Evolutionary conservation across 1,140 invertebrate species (phyloP).

Genomic region (Rhynchophorus ferrugineus): DNA sequence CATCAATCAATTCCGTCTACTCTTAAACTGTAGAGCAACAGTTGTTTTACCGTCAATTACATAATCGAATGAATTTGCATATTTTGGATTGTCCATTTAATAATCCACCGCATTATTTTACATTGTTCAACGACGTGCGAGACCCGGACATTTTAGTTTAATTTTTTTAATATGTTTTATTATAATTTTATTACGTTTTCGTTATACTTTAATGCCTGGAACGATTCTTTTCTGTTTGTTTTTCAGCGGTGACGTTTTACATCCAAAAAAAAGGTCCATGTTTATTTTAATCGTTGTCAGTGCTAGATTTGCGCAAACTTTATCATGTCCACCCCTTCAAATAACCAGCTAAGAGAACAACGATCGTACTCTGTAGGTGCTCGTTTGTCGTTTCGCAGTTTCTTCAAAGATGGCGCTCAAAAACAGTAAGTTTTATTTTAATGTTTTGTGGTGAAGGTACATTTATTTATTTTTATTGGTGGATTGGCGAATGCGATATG

Average conservation of each 20-base stretch:
- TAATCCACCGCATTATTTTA: no score
- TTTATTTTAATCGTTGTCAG: constrained; percentile 1
- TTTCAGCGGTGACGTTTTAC: neutral
- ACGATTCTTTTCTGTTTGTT: neutral
- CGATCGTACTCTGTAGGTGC: constrained; percentile 36
- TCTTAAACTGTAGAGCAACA: no score
- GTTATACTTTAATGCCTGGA: neutral
- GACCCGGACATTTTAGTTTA: no score
- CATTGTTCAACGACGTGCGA: no score
- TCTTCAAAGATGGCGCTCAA: constrained; percentile 34
- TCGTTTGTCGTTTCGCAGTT: constrained; percentile 33
- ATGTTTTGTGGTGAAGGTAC: constrained; percentile 3
- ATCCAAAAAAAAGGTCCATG: constrained; percentile 5
- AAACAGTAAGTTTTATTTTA: constrained; percentile 34
- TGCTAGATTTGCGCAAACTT: neutral
- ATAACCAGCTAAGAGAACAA: constrained; percentile 30
- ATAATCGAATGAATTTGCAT: no score
- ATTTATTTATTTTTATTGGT: no score
- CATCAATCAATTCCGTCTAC: no score
- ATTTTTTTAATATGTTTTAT: neutral
- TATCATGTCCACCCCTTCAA: constrained; percentile 33
- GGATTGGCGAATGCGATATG: neutral
- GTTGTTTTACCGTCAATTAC: no score
- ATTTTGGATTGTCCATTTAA: no score
- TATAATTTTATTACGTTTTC: neutral